Percentiles rank a stretch among this genome's conserved stretches.
Conservation (phyloP, 1,140 invertebrate species). For the Heterodera schachtii region DNA sequence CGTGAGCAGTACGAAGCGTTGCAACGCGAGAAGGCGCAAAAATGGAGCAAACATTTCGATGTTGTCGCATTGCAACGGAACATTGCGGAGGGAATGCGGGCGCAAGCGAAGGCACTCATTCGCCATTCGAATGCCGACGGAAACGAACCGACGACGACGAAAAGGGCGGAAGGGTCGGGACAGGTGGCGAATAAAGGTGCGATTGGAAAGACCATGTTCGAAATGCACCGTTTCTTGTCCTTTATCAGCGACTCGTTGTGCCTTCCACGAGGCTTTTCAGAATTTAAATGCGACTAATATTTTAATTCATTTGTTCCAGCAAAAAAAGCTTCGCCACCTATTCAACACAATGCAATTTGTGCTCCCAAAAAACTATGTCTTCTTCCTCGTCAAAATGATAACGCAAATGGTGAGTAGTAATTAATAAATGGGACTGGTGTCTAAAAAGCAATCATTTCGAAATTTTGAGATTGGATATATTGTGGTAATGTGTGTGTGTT, state of each 20-base stretch:
- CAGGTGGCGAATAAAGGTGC: neutral
- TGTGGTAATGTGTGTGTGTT: too few species aligned
- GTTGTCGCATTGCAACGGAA: neutral
- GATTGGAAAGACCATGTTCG: neutral
- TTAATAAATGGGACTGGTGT: too few species aligned
- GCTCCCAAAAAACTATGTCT: neutral
- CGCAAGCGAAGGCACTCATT: slow-evolving; percentile 1
- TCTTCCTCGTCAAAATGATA: neutral
- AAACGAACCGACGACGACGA: neutral
- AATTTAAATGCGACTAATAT: too few species aligned
- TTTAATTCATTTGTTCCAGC: neutral
- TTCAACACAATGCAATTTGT: neutral
- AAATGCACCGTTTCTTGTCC: too few species aligned
- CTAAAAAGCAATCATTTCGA: neutral
- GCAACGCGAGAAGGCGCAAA: slow-evolving; percentile 9
- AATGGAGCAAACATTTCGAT: neutral
- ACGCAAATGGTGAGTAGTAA: too few species aligned
- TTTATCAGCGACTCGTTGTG: too few species aligned
- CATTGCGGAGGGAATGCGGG: slow-evolving; percentile 17
- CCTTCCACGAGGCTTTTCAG: too few species aligned
- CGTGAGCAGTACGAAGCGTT: neutral
- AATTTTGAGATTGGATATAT: neutral
- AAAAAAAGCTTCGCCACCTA: neutral
- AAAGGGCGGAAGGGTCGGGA: neutral
- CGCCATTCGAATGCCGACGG: neutral